Percentiles rank a stretch among this genome's conserved stretches.
These are phyloP conservation scores for Heterodera carotae DNA, from an alignment of 1,140 invertebrate species.

Conservation along the genomic window DNA sequence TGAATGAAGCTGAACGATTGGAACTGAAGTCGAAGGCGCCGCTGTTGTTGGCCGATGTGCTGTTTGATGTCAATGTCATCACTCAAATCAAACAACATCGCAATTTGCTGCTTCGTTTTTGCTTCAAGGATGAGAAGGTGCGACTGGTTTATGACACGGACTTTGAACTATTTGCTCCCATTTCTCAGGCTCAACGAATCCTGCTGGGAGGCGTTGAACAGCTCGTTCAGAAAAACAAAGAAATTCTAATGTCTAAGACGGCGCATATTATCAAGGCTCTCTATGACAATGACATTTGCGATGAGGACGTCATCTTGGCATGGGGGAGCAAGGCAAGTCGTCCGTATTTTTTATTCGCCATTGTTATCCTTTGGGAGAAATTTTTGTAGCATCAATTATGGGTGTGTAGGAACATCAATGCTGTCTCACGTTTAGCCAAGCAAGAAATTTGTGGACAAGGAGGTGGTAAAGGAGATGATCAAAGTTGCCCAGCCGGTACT, in stretches of 20 bases:
- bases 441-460: slow-evolving; percentile 89
- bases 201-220: slow-evolving; percentile 92
- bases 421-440: slow-evolving; percentile 67
- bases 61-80: slow-evolving; percentile 83
- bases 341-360: no score
- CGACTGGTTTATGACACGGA: slow-evolving; percentile 16
- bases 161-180: slow-evolving; percentile 68
- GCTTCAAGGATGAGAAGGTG: slow-evolving; percentile 54
- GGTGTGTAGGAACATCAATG: neutral
- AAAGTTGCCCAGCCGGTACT: slow-evolving; percentile 85
- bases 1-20: slow-evolving; percentile 90
- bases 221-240: slow-evolving; percentile 79
- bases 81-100: slow-evolving; percentile 72
- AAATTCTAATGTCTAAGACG: slow-evolving; percentile 79
- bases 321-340: slow-evolving; percentile 83
- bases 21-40: slow-evolving; percentile 92
- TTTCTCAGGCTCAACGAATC: slow-evolving; percentile 89
- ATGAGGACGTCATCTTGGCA: slow-evolving; percentile 88
- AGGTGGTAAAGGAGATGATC: slow-evolving; percentile 87
- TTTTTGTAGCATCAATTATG: neutral
- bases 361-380: neutral
- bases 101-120: slow-evolving; percentile 69
- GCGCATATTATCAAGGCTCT: slow-evolving; percentile 86
- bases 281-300: slow-evolving; percentile 91
- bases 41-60: slow-evolving; percentile 85